Evolutionary conservation across 2,797 vertebrate genomes (phyloP).

Genomic region (Carcharodon carcharias): DNA sequence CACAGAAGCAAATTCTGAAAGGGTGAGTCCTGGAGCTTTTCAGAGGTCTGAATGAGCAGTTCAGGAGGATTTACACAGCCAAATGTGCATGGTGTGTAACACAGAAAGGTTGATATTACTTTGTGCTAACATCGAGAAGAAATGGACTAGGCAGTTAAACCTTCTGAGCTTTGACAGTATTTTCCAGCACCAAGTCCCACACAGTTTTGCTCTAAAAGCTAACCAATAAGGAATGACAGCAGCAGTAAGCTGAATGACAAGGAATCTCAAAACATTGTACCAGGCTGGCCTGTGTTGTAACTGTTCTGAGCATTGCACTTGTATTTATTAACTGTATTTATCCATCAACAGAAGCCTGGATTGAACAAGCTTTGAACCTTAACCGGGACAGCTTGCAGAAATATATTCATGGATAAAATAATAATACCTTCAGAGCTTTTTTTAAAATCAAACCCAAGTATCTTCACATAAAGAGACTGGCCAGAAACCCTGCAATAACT

Average conservation of each 20-base stretch:
- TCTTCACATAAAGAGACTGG: background rate
- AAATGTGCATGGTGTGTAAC: background rate
- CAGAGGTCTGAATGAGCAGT: background rate
- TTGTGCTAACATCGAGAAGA: background rate
- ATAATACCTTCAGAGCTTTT: background rate
- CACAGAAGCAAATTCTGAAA: background rate
- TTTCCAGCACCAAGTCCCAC: background rate
- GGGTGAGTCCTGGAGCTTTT: background rate
- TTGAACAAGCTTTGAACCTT: background rate
- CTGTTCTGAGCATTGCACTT: background rate
- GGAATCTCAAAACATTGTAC: background rate
- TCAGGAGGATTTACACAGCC: background rate
- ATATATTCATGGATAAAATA: background rate
- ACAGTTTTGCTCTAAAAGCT: background rate
- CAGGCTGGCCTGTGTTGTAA: background rate
- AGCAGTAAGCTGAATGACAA: background rate
- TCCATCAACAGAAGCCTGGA: background rate
- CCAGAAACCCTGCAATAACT: background rate
- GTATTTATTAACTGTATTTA: background rate
- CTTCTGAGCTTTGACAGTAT: background rate
- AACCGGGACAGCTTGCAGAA: background rate
- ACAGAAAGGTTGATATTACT: background rate
- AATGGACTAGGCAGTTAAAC: background rate
- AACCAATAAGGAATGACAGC: background rate
- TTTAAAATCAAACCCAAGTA: background rate